phyloP scores from a whole-genome alignment of 1,140 invertebrate genomes.

The Archegozetes longisetosus region DNA sequence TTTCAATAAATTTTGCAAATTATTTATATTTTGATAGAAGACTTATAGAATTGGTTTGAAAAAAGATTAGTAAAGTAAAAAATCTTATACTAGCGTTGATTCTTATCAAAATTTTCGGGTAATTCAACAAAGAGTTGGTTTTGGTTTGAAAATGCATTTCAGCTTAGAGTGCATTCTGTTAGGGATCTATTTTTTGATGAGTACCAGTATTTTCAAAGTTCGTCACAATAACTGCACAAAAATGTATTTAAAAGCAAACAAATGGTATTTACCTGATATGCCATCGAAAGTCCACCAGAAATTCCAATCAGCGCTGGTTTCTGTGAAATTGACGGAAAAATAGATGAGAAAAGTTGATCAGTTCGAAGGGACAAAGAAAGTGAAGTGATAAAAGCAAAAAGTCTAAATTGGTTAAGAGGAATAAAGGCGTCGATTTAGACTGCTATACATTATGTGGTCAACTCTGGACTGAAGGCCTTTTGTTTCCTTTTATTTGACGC shows the following conservation, averaged over 20 bases:
- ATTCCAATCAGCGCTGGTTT: slow-evolving; percentile 19
- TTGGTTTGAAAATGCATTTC: too few species aligned
- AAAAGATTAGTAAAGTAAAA: too few species aligned
- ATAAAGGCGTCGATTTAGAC: not conserved
- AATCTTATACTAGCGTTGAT: too few species aligned
- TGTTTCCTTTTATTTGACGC: not conserved
- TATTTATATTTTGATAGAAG: too few species aligned
- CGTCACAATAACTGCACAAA: not conserved
- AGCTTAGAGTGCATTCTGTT: too few species aligned
- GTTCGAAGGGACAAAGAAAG: not conserved
- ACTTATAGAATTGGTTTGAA: too few species aligned
- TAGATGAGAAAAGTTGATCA: slow-evolving; percentile 6
- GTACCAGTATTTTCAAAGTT: too few species aligned
- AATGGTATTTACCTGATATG: slow-evolving; percentile 19
- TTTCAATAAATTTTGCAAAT: too few species aligned
- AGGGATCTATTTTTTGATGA: too few species aligned
- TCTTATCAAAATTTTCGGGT: too few species aligned
- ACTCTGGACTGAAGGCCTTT: not conserved
- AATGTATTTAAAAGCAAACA: not conserved
- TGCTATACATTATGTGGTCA: not conserved
- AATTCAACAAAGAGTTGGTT: too few species aligned
- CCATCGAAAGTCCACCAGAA: slow-evolving; percentile 23
- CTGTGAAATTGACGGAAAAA: slow-evolving; percentile 8
- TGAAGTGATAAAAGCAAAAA: not conserved
- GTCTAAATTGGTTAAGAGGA: not conserved